These are phyloP conservation scores for Eilema griseolum DNA, from an alignment of 2,888 invertebrate species.

Conservation along the genomic window DNA sequence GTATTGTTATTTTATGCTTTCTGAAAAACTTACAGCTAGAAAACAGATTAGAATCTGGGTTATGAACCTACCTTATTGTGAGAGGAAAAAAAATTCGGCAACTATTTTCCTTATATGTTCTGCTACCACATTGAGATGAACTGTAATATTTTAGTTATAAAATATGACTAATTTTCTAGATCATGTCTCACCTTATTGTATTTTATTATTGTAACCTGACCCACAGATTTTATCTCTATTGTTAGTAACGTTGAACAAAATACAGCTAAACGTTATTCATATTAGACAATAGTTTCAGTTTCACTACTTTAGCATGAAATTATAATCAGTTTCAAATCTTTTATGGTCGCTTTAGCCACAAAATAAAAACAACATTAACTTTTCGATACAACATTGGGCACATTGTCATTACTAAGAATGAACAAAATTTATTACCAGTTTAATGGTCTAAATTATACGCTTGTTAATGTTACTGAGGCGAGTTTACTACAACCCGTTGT, in stretches of 20 bases:
- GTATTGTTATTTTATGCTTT: no score
- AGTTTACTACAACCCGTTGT: no score
- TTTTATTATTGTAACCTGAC: not conserved
- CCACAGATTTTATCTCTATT: not conserved
- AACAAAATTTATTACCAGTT: not conserved
- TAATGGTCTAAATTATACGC: not conserved
- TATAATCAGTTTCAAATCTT: not conserved
- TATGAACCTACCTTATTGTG: no score
- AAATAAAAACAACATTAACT: not conserved
- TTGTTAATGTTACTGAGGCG: no score
- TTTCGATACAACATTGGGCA: not conserved
- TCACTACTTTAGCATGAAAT: not conserved
- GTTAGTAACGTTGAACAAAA: not conserved
- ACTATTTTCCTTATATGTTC: no score
- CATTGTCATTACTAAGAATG: not conserved
- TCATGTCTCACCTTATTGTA: not conserved
- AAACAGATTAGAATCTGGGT: no score
- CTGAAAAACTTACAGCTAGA: no score
- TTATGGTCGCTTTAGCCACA: not conserved
- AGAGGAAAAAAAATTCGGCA: no score
- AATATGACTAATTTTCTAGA: not conserved
- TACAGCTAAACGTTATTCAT: not conserved
- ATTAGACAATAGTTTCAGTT: not conserved
- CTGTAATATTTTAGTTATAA: not conserved
- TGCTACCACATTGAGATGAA: no score